Percentiles rank a stretch among this genome's conserved stretches.
Evolutionary conservation across 1,140 invertebrate genomes (phyloP).

Genomic region (Sitobion miscanthi): DNA sequence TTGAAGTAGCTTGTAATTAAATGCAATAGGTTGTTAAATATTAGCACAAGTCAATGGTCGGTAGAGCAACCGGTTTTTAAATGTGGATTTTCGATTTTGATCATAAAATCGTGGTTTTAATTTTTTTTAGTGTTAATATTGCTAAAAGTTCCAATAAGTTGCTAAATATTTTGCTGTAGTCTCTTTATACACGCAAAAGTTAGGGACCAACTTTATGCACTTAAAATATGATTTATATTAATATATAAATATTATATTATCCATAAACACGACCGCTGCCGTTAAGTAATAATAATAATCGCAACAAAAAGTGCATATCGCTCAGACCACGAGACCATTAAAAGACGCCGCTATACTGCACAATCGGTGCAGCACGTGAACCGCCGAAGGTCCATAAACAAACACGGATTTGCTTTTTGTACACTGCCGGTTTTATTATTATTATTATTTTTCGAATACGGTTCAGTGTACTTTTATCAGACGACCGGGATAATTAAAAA

Average conservation of each 20-base stretch:
- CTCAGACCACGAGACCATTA: slow-evolving; percentile 22
- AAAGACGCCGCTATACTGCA: neutral
- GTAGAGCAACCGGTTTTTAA: neutral
- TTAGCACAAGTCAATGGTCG: too few relatives aligned
- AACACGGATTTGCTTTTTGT: slow-evolving; percentile 55
- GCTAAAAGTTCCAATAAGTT: neutral
- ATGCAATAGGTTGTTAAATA: neutral
- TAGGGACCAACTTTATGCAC: neutral
- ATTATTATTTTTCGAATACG: slow-evolving; percentile 30
- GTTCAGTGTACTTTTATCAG: slow-evolving; percentile 55
- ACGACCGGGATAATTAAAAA: slow-evolving; percentile 46
- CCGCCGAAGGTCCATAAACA: slow-evolving; percentile 40
- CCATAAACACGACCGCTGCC: neutral
- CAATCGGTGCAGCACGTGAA: neutral
- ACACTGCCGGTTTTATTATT: slow-evolving; percentile 19
- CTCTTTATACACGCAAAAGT: neutral
- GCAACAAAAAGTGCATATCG: slow-evolving; percentile 23
- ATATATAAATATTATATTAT: neutral
- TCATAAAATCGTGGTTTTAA: neutral
- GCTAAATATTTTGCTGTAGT: neutral
- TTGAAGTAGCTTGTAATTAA: too few relatives aligned
- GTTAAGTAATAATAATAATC: slow-evolving; percentile 26
- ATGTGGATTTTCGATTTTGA: neutral
- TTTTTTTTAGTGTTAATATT: neutral
- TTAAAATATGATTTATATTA: neutral